Evolutionary conservation across 2,888 invertebrate species (phyloP).

Genomic region (Dicranocentrus wangi): DNA sequence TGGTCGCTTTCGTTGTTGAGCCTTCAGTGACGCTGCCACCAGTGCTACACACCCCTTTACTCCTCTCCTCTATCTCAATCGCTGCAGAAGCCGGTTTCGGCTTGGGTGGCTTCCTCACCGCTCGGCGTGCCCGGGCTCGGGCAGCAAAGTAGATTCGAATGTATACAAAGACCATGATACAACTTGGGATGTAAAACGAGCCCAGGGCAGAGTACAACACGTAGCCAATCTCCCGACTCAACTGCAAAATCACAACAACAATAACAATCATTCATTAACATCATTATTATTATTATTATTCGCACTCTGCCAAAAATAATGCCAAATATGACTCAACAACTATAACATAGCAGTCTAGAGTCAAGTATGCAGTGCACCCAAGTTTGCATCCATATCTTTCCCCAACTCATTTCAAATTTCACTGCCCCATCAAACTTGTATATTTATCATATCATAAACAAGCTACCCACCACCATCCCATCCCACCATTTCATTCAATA

Average conservation of each 20-base stretch:
- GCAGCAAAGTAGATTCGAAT: slow-evolving; percentile 98
- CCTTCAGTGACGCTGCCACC: slow-evolving; percentile 58
- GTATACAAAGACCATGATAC: slow-evolving; percentile 99
- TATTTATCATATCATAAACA: too few relatives aligned
- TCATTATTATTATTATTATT: too few relatives aligned
- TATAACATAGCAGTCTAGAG: too few relatives aligned
- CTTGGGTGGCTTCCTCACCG: slow-evolving; percentile 86
- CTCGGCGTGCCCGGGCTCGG: slow-evolving; percentile 90
- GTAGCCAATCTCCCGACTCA: slow-evolving; percentile 97
- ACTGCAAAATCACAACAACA: slow-evolving; percentile 79
- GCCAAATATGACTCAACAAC: too few relatives aligned
- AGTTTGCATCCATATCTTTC: too few relatives aligned
- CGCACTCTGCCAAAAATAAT: too few relatives aligned
- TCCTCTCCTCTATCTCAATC: slow-evolving; percentile 75
- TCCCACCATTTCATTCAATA: too few relatives aligned
- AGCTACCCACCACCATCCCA: too few relatives aligned
- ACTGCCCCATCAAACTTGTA: too few relatives aligned
- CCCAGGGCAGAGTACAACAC: slow-evolving; percentile 98
- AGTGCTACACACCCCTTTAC: slow-evolving; percentile 49
- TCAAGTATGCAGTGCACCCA: too few relatives aligned
- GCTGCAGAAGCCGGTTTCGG: slow-evolving; percentile 77
- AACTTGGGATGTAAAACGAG: slow-evolving; percentile 99
- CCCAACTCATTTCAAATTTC: too few relatives aligned
- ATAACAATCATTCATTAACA: too few relatives aligned
- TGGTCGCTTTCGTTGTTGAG: slow-evolving; percentile 59